Evolutionary conservation across 92 coral and sea anemone genomes (phyloP), one percentile per base, ranked within the genome.

Genomic region (Porites evermanni): DNA sequence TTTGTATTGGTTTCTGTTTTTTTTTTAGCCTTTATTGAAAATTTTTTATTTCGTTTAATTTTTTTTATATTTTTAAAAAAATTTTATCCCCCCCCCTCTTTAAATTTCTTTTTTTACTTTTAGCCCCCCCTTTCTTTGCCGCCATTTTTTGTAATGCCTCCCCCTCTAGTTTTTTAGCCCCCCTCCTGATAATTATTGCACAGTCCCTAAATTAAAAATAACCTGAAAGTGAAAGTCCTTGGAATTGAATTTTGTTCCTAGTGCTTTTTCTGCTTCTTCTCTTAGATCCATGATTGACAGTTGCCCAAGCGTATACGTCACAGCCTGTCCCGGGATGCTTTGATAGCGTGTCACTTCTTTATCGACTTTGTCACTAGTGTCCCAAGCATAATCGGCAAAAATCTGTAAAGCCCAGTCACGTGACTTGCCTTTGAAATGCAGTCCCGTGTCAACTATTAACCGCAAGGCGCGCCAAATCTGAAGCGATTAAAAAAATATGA

Each of bases 281-380:
- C 91, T 83, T 23, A 94, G 88, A 58, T 87, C 88, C 80, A 89
- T 78, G 73, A 94, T 94, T 53, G 83, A 87, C 53, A 83, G 87
- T 79, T 92, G 89, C 14, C 97, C 97, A 14, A 94, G 64, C 79
- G 81, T 74, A 70, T 94, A 94, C 1, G 97, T 83, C 3, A 88
- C 69, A 1, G 95, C 91, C 84, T 94, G 97, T 14, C 92, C 97
- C 38, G 97, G 97, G 77, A 94, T 81, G 89, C 95, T 94, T 79
- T 94, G 97, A 78, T 89, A 90, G 54, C 97, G 93, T 26, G 97
- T 92, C 26, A 94, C 83, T 83, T 94, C 97, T 60, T 94, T 94
- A 6, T 77, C 80, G 4, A 91, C 93, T 64, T 88, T 87, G 75
- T 92, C 93, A 2, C 93, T 85, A 8, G 89, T 85, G 67, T 92